phyloP scores from a whole-genome alignment of 2,888 invertebrate genomes.

The Ichneumoninae sp. region DNA sequence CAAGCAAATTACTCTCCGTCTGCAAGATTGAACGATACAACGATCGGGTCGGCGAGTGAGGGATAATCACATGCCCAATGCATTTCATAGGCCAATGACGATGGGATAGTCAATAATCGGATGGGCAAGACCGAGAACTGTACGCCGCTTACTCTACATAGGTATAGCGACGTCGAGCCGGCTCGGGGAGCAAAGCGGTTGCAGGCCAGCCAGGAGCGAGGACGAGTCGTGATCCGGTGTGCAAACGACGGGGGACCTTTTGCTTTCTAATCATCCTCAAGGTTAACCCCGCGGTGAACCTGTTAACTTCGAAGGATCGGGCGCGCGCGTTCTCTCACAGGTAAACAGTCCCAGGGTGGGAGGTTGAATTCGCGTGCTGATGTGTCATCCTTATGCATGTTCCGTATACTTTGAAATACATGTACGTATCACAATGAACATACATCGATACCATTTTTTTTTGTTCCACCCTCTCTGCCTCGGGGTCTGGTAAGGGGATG shows the following conservation, averaged over 20 bases:
- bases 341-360: constrained; percentile 30
- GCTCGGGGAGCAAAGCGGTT: constrained; percentile 24
- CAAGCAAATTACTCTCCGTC: not conserved
- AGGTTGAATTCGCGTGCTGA: constrained; percentile 50
- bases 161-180: not conserved
- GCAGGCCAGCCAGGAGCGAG: constrained; percentile 73
- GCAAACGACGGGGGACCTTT: constrained; percentile 79
- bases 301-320: constrained; percentile 69
- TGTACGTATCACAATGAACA: constrained; percentile 4
- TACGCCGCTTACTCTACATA: constrained; percentile 8
- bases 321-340: constrained; percentile 57
- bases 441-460: constrained; percentile 29
- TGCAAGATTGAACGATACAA: not conserved
- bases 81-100: constrained; percentile 7
- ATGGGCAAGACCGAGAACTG: constrained; percentile 12
- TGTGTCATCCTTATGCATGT: constrained; percentile 9
- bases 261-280: constrained; percentile 84
- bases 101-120: constrained; percentile 17
- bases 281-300: constrained; percentile 81
- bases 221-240: constrained; percentile 81
- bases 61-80: constrained; percentile 7
- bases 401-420: not conserved
- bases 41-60: not conserved
- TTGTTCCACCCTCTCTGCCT: constrained; percentile 17
- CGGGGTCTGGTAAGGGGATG: constrained; percentile 55